A percentile compares a stretch with the other conserved stretches of the same genome.
These are phyloP conservation scores for Spea bombifrons DNA, from an alignment of 2,113 vertebrate genomes.

Conservation along the genomic window DNA sequence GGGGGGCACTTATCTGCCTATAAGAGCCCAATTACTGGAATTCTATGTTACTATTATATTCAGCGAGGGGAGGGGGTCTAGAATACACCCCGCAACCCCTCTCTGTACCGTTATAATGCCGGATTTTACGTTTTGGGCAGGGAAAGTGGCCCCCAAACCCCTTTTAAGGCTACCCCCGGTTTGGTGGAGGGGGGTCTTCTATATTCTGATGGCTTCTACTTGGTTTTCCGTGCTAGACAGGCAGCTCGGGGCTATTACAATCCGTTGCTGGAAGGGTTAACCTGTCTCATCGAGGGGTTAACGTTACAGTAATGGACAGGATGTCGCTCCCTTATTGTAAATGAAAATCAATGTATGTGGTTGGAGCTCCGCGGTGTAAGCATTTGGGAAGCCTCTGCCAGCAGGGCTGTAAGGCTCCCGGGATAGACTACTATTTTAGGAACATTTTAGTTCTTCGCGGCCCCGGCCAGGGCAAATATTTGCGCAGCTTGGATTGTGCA, in stretches of 20 bases:
- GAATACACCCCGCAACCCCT: background rate
- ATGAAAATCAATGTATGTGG: background rate
- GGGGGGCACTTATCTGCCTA: background rate
- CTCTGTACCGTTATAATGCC: constrained; percentile 26
- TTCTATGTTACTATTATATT: constrained; percentile 10
- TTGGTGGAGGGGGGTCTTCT: constrained; percentile 7
- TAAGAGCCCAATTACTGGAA: constrained; percentile 10
- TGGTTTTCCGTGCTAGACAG: background rate
- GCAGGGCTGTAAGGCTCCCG: background rate
- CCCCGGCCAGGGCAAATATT: constrained; percentile 18
- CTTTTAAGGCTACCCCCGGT: constrained; percentile 29
- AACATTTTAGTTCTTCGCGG: background rate
- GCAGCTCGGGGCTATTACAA: background rate
- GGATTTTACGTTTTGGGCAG: constrained; percentile 28
- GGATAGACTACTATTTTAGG: background rate
- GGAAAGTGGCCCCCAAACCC: constrained; percentile 19
- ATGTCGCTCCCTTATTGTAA: constrained; percentile 3
- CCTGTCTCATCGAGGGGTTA: constrained; percentile 6
- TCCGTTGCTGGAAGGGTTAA: background rate
- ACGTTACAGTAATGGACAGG: background rate
- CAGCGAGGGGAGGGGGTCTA: background rate
- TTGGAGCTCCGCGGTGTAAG: background rate
- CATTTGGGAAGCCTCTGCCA: background rate
- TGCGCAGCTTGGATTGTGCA: background rate
- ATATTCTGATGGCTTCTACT: constrained; percentile 2